Evolutionary conservation across 1,140 invertebrate species (phyloP), one percentile per base, ranked within the genome.

Genomic region (Copidosoma floridanum): DNA sequence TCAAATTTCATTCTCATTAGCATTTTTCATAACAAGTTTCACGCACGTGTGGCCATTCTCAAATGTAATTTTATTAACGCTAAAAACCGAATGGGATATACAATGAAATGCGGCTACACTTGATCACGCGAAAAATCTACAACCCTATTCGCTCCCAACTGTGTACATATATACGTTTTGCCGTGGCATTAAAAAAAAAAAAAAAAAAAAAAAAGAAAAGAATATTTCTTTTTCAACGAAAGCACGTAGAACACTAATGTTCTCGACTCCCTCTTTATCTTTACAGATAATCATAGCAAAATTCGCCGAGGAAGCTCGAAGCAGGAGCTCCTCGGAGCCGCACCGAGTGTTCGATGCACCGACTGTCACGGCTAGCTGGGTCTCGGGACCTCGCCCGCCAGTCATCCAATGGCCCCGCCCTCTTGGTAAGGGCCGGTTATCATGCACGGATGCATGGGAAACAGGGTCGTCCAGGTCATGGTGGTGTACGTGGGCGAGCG

Each of bases 371-470:
- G 59, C 44, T 56, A 61, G 59, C 44, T 52, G 24, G 57, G 38
- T 35, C 18, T 37, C 7, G 35, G 35, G 21, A 46, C 14, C 10
- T 21, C 57, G 52, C 54, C 40, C 24, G 57, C 56, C 32, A 65
- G 67, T 79, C 73, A 80, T 76, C 79, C 78, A 29, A 75, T 79
- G 51, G 81, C 77, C 35, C 78, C 78, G 57, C 82, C 82, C 74
- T 91, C 89, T 72, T 90, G 89, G 76, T 91, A 91, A 20, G 89
- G 88, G 48, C 89, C 90, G 21, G 89, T 91, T 70, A 91, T 88
- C 76, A 89, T 81, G 70, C 89, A 92, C 4, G 88, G 88, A 74
- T 90, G 89, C 89, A 91, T 91, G 20, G 89, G 89, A 71, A 91
- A 91, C 63, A 91, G 77, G 21, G 89, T 91, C n/a, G 89, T 91